These are phyloP conservation scores for mouse (Mus musculus) DNA, from an alignment of 2,113 vertebrate species.

Conservation along the genomic window GRCm39 chr2:144218001-144218500, in stretches of 20 bases:
- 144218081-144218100: conserved; percentile 37
- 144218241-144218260: neutral
- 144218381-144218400: too few relatives aligned
- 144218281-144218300: neutral
- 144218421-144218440: too few relatives aligned
- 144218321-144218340: neutral
- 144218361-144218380: too few relatives aligned
- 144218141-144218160: conserved; percentile 35
- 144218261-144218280: neutral
- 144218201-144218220: conserved; percentile 28
- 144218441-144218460: too few relatives aligned
- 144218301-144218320: neutral
- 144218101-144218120: conserved; percentile 17
- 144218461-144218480: too few relatives aligned
- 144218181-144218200: neutral
- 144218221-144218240: neutral
- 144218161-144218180: neutral
- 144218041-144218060: too few relatives aligned
- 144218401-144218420: too few relatives aligned
- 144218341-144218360: neutral
- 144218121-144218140: conserved; percentile 9
- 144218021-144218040: neutral
- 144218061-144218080: neutral
- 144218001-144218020: neutral
- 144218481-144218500: too few relatives aligned